Evolutionary conservation across 2,113 vertebrate species (phyloP).

Genomic region (Pelmatolapia mariae): DNA sequence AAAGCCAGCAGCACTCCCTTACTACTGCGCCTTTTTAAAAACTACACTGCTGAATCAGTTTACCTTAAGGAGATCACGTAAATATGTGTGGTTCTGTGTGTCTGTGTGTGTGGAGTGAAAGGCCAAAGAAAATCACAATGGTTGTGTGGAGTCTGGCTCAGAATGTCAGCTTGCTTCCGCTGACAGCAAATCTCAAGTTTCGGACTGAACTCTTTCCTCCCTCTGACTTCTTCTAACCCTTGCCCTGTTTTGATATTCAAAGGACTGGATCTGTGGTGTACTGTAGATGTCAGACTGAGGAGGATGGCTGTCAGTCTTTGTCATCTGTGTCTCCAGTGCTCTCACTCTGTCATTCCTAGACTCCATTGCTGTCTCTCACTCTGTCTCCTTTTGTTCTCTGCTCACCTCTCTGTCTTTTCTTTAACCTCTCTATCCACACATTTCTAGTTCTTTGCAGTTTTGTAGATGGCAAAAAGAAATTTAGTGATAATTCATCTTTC

Average conservation of each 20-base stretch:
- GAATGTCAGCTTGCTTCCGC: neutral
- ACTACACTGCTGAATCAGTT: neutral
- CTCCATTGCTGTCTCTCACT: neutral
- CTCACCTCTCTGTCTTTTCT: neutral
- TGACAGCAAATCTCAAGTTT: slow-evolving; percentile 20
- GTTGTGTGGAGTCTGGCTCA: neutral
- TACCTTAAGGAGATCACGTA: neutral
- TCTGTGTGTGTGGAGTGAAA: neutral
- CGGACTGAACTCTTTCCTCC: neutral
- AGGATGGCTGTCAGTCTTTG: slow-evolving; percentile 42
- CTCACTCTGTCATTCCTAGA: neutral
- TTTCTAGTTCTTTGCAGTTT: neutral
- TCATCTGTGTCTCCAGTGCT: neutral
- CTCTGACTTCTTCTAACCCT: neutral
- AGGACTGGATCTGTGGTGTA: neutral
- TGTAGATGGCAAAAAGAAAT: neutral
- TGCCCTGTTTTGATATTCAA: neutral
- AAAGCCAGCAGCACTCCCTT: neutral
- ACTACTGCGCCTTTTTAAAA: accelerated
- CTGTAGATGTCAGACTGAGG: slow-evolving; percentile 7
- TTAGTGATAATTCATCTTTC: neutral
- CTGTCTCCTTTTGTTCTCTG: neutral
- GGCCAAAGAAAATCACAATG: neutral
- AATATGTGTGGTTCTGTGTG: neutral
- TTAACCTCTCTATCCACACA: neutral